Evolutionary conservation across 2,113 vertebrate genomes (phyloP).

Genomic region (Tragelaphus scriptus): DNA sequence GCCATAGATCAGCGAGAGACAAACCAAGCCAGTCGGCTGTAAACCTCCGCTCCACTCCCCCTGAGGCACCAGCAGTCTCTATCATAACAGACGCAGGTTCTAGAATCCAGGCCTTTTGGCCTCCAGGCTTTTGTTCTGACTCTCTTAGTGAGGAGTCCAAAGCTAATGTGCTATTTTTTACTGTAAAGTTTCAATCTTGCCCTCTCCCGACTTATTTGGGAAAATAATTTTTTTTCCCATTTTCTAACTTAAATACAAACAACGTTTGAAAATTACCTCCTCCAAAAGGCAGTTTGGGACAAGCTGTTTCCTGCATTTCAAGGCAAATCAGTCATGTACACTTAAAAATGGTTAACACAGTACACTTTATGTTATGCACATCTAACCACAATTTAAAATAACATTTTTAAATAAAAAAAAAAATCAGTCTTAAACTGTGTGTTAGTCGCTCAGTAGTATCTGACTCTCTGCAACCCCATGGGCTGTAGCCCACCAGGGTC

Average conservation of each 20-base stretch:
- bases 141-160: not conserved
- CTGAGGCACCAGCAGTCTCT: not conserved
- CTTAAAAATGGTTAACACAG: not conserved
- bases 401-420: not conserved
- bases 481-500: not conserved
- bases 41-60: not conserved
- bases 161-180: not conserved
- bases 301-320: not conserved
- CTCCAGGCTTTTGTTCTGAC: not conserved
- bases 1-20: conserved; percentile 35
- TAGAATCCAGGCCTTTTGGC: not conserved
- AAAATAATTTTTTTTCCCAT: not conserved
- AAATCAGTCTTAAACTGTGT: not conserved
- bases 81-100: not conserved
- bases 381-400: not conserved
- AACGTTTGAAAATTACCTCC: conserved; percentile 9
- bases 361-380: not conserved
- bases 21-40: not conserved
- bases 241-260: conserved; percentile 18
- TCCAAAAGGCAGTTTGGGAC: not conserved
- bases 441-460: not conserved
- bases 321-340: not conserved
- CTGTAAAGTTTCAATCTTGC: not conserved
- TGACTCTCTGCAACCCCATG: not conserved
- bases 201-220: not conserved